These are phyloP conservation scores for Pandemis heparana DNA, from an alignment of 2,888 invertebrate genomes.

Conservation along the genomic window DNA sequence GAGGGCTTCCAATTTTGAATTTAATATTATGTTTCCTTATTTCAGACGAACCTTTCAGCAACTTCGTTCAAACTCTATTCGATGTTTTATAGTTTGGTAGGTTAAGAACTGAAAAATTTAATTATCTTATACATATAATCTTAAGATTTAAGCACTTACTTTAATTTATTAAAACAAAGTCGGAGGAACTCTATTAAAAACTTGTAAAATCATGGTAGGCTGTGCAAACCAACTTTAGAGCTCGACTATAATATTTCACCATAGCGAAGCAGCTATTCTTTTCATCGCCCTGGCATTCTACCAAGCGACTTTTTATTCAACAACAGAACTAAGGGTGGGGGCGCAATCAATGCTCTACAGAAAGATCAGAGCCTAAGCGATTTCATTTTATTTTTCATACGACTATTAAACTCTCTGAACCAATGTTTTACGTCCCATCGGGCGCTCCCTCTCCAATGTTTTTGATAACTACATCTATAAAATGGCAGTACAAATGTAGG, in stretches of 20 bases:
- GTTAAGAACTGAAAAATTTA: too few species aligned
- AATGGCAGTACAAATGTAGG: constrained; percentile 20
- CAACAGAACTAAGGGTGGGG: constrained; percentile 70
- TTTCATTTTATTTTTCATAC: constrained; percentile 65
- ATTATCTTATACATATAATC: too few species aligned
- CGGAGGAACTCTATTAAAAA: not conserved
- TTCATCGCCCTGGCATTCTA: constrained; percentile 78
- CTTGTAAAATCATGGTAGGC: constrained; percentile 45
- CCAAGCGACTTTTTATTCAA: constrained; percentile 79
- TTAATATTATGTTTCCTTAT: too few species aligned
- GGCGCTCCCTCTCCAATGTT: constrained; percentile 28
- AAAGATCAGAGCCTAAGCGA: constrained; percentile 67
- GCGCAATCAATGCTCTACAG: constrained; percentile 77
- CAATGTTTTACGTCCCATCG: constrained; percentile 38
- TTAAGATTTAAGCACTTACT: too few species aligned
- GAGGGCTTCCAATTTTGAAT: too few species aligned
- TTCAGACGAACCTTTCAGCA: not conserved
- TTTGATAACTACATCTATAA: constrained; percentile 40
- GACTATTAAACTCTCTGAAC: constrained; percentile 62
- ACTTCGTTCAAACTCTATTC: too few species aligned
- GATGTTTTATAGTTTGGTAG: too few species aligned
- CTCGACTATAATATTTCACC: constrained; percentile 68
- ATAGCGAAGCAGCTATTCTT: constrained; percentile 70
- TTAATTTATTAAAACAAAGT: not conserved
- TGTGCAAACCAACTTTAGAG: constrained; percentile 58